These are phyloP conservation scores for Acanthochromis polyacanthus DNA, from an alignment of 2,113 vertebrate species.

Conservation along the genomic window DNA sequence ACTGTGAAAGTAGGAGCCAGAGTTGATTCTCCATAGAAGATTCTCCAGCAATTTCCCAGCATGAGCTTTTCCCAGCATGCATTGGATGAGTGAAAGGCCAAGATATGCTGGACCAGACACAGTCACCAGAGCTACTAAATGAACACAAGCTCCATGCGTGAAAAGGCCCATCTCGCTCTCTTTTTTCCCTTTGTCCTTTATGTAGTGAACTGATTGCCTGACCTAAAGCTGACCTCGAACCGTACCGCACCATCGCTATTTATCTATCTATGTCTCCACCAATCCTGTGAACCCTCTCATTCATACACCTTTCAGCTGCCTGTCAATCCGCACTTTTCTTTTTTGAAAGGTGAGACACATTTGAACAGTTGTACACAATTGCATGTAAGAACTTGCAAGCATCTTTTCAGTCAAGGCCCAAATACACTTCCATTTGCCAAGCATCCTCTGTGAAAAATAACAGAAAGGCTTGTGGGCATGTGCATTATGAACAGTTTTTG, in stretches of 20 bases:
- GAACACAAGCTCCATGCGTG: conserved; percentile 16
- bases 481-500: neutral
- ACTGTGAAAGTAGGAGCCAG: neutral
- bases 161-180: neutral
- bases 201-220: conserved; percentile 43
- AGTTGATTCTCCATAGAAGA: conserved; percentile 20
- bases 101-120: neutral
- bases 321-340: conserved; percentile 22
- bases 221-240: conserved; percentile 32
- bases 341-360: conserved; percentile 23
- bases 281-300: conserved; percentile 8
- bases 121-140: conserved; percentile 13
- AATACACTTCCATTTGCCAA: neutral
- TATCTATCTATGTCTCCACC: conserved; percentile 20
- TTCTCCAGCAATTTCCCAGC: conserved; percentile 28
- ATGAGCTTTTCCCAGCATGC: conserved; percentile 38
- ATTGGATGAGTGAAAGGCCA: conserved; percentile 20
- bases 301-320: conserved; percentile 30
- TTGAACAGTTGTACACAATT: neutral
- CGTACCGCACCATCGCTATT: conserved; percentile 34
- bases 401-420: conserved; percentile 1
- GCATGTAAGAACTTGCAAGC: conserved; percentile 1
- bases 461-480: neutral
- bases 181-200: conserved; percentile 14
- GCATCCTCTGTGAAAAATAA: neutral